Evolutionary conservation across 1,140 invertebrate genomes (phyloP).

Genomic region (Lanistes nyassanus): DNA sequence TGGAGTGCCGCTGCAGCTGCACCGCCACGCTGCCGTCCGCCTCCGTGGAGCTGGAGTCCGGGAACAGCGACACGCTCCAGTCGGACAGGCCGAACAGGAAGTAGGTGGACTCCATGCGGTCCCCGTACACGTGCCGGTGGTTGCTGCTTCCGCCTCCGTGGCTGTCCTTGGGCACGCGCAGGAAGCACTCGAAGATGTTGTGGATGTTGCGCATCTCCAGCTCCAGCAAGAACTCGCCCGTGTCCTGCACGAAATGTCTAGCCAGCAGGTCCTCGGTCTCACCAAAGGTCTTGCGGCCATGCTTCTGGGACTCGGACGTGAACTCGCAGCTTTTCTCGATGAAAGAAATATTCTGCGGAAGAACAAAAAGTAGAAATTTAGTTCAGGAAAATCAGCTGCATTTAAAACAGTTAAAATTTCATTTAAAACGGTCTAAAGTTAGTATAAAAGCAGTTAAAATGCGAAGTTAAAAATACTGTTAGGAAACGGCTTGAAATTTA

Average conservation of each 20-base stretch:
- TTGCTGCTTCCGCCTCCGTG: constrained; percentile 25
- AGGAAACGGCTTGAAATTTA: too few relatives aligned
- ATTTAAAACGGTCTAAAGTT: background rate
- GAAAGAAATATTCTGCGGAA: constrained; percentile 82
- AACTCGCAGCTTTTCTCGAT: constrained; percentile 80
- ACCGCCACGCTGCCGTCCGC: constrained; percentile 67
- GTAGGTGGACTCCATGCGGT: constrained; percentile 77
- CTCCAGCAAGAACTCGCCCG: constrained; percentile 86
- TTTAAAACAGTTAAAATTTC: constrained; percentile 58
- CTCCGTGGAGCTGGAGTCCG: constrained; percentile 68
- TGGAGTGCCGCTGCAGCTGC: constrained; percentile 79
- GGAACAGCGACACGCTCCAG: constrained; percentile 83
- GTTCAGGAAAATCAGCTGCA: background rate
- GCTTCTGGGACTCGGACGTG: constrained; percentile 79
- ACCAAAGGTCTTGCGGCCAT: constrained; percentile 84
- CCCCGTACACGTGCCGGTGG: constrained; percentile 38
- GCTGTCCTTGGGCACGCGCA: constrained; percentile 50
- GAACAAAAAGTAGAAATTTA: constrained; percentile 64
- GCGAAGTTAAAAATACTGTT: too few relatives aligned
- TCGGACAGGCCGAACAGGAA: constrained; percentile 85
- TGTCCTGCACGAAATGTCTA: constrained; percentile 82
- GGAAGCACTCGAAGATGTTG: constrained; percentile 79
- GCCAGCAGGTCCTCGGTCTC: constrained; percentile 80
- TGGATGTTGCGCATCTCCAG: constrained; percentile 81
- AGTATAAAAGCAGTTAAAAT: background rate